A percentile compares a stretch with the other conserved stretches of the same genome.
phyloP scores from a whole-genome alignment of 2,113 vertebrate species.

The Oenanthe melanoleuca region DNA sequence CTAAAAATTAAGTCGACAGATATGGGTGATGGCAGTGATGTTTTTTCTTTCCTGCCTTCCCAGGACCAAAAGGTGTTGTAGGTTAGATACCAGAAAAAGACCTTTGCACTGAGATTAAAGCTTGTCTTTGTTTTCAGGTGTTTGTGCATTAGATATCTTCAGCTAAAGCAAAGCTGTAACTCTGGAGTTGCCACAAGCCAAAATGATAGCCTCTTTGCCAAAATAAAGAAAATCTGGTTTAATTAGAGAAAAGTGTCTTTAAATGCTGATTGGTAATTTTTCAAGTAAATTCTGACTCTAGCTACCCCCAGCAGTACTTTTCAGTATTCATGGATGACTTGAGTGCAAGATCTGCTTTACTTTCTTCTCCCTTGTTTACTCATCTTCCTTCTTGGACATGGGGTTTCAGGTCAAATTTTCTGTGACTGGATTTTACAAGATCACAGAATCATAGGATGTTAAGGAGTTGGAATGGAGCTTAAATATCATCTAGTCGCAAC shows the following conservation, averaged over 20 bases:
- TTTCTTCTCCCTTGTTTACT: not conserved
- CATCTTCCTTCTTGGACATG: not conserved
- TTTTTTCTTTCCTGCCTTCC: not conserved
- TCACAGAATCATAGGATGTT: not conserved
- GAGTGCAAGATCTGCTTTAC: not conserved
- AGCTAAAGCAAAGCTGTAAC: not conserved
- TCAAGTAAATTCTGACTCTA: not conserved
- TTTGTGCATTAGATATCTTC: not conserved
- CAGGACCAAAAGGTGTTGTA: not conserved
- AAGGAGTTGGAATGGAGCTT: not conserved
- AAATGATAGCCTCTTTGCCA: not conserved
- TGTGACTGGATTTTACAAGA: not conserved
- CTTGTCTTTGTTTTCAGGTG: not conserved
- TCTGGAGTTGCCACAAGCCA: not conserved
- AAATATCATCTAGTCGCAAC: not conserved
- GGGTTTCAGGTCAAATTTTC: not conserved
- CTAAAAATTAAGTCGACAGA: not conserved
- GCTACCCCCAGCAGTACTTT: not conserved
- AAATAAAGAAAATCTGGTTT: not conserved
- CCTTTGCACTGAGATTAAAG: not conserved
- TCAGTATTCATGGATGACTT: not conserved
- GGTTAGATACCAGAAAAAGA: not conserved
- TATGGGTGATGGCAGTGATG: not conserved
- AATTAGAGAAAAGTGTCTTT: not conserved
- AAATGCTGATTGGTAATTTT: not conserved